Evolutionary conservation across 1,140 invertebrate genomes (phyloP).

Genomic region (Dolichoris vasculosae): DNA sequence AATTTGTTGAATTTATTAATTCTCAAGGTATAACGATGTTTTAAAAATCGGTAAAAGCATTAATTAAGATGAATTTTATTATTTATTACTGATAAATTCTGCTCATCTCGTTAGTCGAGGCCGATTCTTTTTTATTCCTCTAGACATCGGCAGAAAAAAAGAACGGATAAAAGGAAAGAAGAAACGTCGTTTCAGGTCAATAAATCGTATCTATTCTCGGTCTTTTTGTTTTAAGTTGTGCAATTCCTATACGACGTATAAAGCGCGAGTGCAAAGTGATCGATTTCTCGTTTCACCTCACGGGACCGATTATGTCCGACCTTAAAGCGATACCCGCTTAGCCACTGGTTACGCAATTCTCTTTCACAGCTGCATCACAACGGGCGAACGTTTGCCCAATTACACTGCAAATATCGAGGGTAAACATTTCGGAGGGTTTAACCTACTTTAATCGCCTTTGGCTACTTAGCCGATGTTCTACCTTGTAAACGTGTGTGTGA

Average conservation of each 20-base stretch:
- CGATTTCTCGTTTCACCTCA: slow-evolving; percentile 32
- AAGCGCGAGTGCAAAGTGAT: background rate
- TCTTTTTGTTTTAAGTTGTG: slow-evolving; percentile 11
- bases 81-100: slow-evolving; percentile 22
- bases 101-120: background rate
- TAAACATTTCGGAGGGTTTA: background rate
- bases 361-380: background rate
- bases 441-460: slow-evolving; percentile 29
- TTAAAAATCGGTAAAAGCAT: background rate
- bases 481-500: too few species aligned
- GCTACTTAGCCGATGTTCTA: background rate
- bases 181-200: slow-evolving; percentile 31
- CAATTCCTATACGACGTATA: slow-evolving; percentile 8
- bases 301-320: slow-evolving; percentile 24
- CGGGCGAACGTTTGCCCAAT: background rate
- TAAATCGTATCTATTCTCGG: slow-evolving; percentile 34
- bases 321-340: background rate
- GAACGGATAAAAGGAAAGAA: background rate
- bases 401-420: background rate
- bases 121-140: background rate
- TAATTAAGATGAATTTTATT: slow-evolving; percentile 31
- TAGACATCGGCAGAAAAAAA: background rate
- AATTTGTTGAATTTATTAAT: background rate
- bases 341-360: background rate
- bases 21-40: background rate